phyloP scores from a whole-genome alignment of 2,113 vertebrate genomes.

The Rhea pennata region DNA sequence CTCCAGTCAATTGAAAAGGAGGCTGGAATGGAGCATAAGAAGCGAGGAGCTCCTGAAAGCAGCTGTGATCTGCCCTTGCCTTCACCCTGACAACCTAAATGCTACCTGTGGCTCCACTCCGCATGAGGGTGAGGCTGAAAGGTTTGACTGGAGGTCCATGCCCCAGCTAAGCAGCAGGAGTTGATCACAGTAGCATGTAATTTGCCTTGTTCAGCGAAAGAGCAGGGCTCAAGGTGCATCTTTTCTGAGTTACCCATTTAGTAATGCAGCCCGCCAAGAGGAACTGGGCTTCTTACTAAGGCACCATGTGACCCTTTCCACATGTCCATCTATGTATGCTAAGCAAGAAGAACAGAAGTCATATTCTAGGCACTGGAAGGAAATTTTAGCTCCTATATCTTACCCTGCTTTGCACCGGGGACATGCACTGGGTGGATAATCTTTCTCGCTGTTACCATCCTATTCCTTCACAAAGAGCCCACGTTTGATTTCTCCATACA shows the following conservation, averaged over 20 bases:
- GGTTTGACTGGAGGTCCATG: not conserved
- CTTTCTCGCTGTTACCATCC: not conserved
- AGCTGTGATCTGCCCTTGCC: not conserved
- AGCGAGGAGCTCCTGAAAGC: not conserved
- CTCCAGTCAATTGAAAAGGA: not conserved
- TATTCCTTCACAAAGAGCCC: not conserved
- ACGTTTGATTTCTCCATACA: not conserved
- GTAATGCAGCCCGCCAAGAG: not conserved
- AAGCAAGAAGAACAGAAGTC: not conserved
- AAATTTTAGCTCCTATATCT: not conserved
- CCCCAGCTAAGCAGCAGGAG: not conserved
- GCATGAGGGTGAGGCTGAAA: not conserved
- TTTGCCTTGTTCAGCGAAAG: not conserved
- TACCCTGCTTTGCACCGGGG: not conserved
- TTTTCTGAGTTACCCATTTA: not conserved
- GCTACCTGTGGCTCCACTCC: not conserved
- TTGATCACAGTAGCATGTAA: accelerated
- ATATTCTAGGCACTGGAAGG: not conserved
- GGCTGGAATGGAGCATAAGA: not conserved
- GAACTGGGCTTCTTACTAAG: not conserved
- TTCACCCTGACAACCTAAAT: not conserved
- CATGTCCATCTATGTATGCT: not conserved
- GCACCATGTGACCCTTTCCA: not conserved
- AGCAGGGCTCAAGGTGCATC: not conserved
- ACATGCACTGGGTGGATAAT: not conserved